Base-by-base conservation (phyloP, 1,140 invertebrate genomes). In the Zophobas morio region DNA sequence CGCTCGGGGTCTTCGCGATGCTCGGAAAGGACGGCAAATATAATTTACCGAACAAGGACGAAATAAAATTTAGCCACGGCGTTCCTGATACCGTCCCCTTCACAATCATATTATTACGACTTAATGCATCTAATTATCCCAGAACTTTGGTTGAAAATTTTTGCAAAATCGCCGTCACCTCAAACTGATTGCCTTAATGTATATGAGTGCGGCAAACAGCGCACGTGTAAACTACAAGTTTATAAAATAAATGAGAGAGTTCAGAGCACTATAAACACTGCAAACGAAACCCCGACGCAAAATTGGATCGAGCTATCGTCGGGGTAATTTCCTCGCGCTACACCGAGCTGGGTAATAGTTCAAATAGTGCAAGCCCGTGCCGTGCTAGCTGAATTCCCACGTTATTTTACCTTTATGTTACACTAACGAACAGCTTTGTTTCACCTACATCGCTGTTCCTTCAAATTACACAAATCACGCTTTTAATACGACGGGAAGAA, bases 281-380 rank as follows among this genome's bases (percentile, higher is more conserved):
- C 51, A 72, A 72, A 72, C 51, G 70, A 72, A 72, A 72, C 47
- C 46, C 70, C 47, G 51, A 72, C 51, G 70, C 51, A 53, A 51
- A 72, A 72, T 72, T 72, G 70, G 46, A 72, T 72, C 51, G 70
- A 54, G 70, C 70, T 20, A 72, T 72, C 70, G 70, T 72, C 70
- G 49, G 70, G 46, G 70, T 72, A 72, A 72, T 72, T 72, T 72
- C 70, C 70, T 49, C 47, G 70, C 70, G 51, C 40, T 20, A 20
- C 37, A 47, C 70, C 70, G 46, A 33, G 46, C n/a, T 35, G 46
- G 70, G 46, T 33, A 51, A 72, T 51, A 54, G 70, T 54, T 72
- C 47, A 72, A 72, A 72, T 72, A 51, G 70, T 54, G n/a, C 4
- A 72, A 20, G 33, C 6, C 2, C 34, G 33, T 47, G 51, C 6